Evolutionary conservation across 2,113 vertebrate species (phyloP), one percentile per base, ranked within the genome.

Genomic region (Speoplatyrhinus poulsoni): DNA sequence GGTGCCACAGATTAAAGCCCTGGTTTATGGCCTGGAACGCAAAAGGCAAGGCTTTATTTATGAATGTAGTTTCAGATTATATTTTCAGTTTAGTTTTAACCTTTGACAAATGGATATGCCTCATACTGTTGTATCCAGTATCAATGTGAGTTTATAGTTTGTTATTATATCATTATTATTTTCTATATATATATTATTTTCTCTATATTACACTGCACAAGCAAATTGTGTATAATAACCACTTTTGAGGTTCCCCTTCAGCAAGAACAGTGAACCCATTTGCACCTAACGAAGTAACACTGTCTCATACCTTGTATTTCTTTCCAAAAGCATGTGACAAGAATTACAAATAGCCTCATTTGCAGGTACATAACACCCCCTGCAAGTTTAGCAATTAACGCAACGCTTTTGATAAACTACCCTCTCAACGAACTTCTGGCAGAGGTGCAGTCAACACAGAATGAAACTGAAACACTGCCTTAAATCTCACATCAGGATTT

Each of bases 321-420:
- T 56, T 3, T 11, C 33, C 61, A 60, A 75, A 52, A 12, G 46
- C 61, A 11, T 62, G 66, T 79, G 82, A 71, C 80, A 73, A 74
- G 10, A 58, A 52, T 76, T 76, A 84, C 72, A 85, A 84, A 89
- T 78, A 41, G 62, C 75, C 76, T 79, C 41, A 72, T 84, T 76
- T 78, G n/a, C 61, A 69, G 49, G 59, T 65, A 68, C 65, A 80
- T 54, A 79, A 81, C 73, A 74, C 71, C 85, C 69, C 68, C 68
- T 79, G 73, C 71, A 72, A 76, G 73, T 79, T 76, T 36, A 65
- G 71, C 78, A 87, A 80, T 77, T 81, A 82, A 77, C 55, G 61
- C 62, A 69, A 75, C 4, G 54, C 48, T 65, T 79, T 75, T 85
- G 77, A 85, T 56, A 79, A 86, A 86, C 59, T 73, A 77, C 72